Base-by-base conservation (phyloP, 2,888 invertebrate species). In the Hypomecis punctinalis region DNA sequence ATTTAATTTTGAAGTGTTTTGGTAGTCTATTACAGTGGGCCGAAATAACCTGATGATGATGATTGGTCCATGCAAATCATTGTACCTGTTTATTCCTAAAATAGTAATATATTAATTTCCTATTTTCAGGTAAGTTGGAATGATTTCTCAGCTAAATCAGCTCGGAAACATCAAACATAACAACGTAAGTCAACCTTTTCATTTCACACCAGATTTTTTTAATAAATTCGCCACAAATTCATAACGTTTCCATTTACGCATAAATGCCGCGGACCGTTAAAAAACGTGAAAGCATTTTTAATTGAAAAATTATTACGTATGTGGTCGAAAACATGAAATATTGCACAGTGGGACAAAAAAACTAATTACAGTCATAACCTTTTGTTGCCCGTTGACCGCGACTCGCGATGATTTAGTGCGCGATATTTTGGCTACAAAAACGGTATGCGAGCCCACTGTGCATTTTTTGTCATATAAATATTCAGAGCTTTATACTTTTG, bases 291-390 rank as follows among this genome's bases (percentile, higher is more conserved):
- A 68, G 68, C 67, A 67, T 68, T 72, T 82, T 82, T 87, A 87
- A 88, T 87, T 87, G 86, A 81, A 84, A 85, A 85, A 86, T 86
- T 83, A 86, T 87, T 83, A 86, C 85, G 80, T 73, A 84, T 84
- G 85, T 78, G 85, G 83, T 80, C 75, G 81, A 73, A 76, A 77
- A 75, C 74, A 72, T 89, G 83, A 90, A 84, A 86, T 88, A 90
- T 85, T 79, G 84, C 82, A 74, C 77, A 69, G 79, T 76, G 79
- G 76, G 70, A 77, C 77, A 87, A 88, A 89, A 67, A 88, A 88
- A 85, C 84, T 85, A 86, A 89, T 89, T 90, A 85, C 79, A 72
- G 78, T 74, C 73, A 73, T 79, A 81, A 79, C 82, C 80, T 83
- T 83, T 83, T 84, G 83, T 86, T 76, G 66, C 53, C 71, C 78